Conservation (phyloP, 2,888 invertebrate species). For the Amphipyra tragopoginis region DNA sequence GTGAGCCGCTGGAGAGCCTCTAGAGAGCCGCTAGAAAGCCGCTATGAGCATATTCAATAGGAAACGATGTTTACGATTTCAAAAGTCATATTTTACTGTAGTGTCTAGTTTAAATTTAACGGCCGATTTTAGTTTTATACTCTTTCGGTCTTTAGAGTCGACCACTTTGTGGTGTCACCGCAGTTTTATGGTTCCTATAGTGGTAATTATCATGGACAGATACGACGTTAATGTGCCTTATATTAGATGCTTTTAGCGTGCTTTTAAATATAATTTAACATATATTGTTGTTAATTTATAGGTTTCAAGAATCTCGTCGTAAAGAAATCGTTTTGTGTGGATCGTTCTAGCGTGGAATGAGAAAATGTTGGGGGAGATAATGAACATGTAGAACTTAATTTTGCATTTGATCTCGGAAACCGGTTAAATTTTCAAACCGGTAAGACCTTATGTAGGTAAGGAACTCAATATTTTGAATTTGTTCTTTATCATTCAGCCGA, state of each 20-base stretch:
- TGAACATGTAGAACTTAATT: no score
- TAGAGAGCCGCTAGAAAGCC: slow-evolving; percentile 48
- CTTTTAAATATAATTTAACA: slow-evolving; percentile 38
- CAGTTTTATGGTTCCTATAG: slow-evolving; percentile 78
- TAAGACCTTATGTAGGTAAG: no score
- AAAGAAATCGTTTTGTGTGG: not conserved
- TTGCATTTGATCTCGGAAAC: no score
- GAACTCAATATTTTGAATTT: no score
- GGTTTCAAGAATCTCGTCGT: slow-evolving; percentile 12
- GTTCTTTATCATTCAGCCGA: no score
- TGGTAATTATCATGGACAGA: slow-evolving; percentile 72
- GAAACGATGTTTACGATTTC: slow-evolving; percentile 74
- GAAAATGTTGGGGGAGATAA: no score
- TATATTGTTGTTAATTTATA: slow-evolving; percentile 51
- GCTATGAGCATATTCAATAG: no score
- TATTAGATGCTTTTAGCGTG: slow-evolving; percentile 68
- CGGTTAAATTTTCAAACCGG: no score
- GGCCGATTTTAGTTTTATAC: slow-evolving; percentile 76
- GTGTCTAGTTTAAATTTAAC: slow-evolving; percentile 76
- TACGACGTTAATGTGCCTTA: slow-evolving; percentile 67
- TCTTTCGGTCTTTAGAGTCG: slow-evolving; percentile 65
- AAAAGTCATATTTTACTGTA: slow-evolving; percentile 82
- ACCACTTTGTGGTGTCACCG: slow-evolving; percentile 76
- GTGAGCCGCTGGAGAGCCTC: slow-evolving; percentile 62
- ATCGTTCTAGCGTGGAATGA: not conserved